A percentile compares a stretch with the other conserved stretches of the same genome.
Conservation (phyloP, 2,113 vertebrate species). For the Chlamydotis undulata region DNA sequence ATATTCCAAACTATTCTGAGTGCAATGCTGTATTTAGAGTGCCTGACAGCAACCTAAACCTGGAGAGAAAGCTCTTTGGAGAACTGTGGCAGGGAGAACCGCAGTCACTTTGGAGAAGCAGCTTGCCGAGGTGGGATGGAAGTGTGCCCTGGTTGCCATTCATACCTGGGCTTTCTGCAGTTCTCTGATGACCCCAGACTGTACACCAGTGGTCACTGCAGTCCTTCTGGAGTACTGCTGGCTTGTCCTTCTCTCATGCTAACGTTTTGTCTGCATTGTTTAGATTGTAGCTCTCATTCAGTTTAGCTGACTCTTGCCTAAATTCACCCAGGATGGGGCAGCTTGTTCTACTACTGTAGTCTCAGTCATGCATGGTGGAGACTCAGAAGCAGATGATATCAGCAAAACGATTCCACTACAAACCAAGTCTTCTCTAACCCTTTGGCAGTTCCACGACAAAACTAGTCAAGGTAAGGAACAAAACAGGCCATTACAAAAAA, state of each 20-base stretch:
- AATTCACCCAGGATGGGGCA: background rate
- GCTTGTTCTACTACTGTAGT: background rate
- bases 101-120: background rate
- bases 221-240: background rate
- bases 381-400: background rate
- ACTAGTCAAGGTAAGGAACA: background rate
- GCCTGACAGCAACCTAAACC: background rate
- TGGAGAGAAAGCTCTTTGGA: background rate
- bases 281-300: background rate
- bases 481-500: background rate
- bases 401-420: background rate
- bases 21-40: background rate
- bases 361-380: background rate
- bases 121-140: fast-evolving
- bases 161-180: background rate
- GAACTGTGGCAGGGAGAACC: background rate
- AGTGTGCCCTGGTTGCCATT: fast-evolving
- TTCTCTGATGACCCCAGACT: background rate
- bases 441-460: background rate
- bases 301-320: background rate
- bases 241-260: background rate
- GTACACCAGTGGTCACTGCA: background rate
- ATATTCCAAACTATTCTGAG: background rate
- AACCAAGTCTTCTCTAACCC: background rate
- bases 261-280: background rate